Conservation (phyloP, 2,888 invertebrate genomes). For the Caenorhabditis sp. region DNA sequence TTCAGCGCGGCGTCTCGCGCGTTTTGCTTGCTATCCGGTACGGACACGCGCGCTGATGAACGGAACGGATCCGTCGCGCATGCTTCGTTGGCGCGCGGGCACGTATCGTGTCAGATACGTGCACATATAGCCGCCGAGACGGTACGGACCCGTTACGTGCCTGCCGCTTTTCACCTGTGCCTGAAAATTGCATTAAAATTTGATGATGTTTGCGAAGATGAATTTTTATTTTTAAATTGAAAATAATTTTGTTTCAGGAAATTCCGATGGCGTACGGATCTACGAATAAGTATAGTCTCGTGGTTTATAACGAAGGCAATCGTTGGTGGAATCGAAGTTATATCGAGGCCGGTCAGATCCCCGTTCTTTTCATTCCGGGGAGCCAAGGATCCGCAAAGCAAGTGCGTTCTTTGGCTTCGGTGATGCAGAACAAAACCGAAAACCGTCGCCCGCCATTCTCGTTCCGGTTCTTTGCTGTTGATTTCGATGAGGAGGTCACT, state of each 20-base stretch:
- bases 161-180: neutral
- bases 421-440: conserved; percentile 91
- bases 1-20: too few relatives aligned
- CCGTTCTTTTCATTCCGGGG: conserved; percentile 95
- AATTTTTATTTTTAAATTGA: too few relatives aligned
- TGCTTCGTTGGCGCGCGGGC: too few relatives aligned
- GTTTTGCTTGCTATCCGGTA: too few relatives aligned
- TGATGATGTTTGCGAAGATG: neutral
- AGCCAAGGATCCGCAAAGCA: conserved; percentile 93
- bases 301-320: conserved; percentile 56
- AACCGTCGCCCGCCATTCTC: conserved; percentile 88
- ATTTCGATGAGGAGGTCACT: conserved; percentile 92
- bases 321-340: conserved; percentile 25
- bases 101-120: too few relatives aligned
- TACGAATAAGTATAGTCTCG: conserved; percentile 23
- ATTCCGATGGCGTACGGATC: conserved; percentile 76
- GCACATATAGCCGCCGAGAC: too few relatives aligned
- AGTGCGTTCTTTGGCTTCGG: conserved; percentile 94
- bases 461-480: conserved; percentile 94
- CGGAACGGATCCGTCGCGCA: too few relatives aligned
- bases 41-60: too few relatives aligned
- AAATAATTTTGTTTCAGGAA: conserved; percentile 87
- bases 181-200: neutral
- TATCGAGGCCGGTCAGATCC: conserved; percentile 86
- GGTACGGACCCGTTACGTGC: too few relatives aligned